These are phyloP conservation scores for Malurus splendens DNA, from an alignment of 2,797 vertebrate species.

Conservation along the genomic window DNA sequence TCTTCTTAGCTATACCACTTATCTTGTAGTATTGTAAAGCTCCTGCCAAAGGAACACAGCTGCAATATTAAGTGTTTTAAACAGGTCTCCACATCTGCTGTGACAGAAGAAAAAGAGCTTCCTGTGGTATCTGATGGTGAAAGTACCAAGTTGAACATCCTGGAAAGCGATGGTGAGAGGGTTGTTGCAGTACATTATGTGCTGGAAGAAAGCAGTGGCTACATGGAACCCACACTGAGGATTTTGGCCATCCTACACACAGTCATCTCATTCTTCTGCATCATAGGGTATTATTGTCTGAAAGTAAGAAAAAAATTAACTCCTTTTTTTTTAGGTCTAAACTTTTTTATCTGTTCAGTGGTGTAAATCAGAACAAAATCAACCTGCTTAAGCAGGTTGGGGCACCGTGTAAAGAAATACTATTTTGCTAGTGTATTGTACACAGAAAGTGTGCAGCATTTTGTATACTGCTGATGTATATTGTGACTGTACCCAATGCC, in stretches of 20 bases:
- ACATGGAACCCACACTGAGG: conserved; percentile 91
- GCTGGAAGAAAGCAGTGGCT: conserved; percentile 92
- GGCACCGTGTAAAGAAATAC: not conserved
- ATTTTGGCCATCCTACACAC: conserved; percentile 90
- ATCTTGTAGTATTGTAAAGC: not conserved
- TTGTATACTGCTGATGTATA: not conserved
- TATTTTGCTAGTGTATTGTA: not conserved
- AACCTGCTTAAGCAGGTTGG: not conserved
- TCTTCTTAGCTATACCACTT: not conserved
- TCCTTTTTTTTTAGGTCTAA: not conserved
- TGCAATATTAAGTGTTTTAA: conserved; percentile 10
- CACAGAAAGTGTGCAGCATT: not conserved
- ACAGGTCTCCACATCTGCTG: conserved; percentile 91
- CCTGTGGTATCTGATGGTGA: conserved; percentile 61
- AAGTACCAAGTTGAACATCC: conserved; percentile 66
- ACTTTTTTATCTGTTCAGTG: not conserved
- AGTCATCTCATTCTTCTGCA: conserved; percentile 94
- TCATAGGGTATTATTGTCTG: conserved; percentile 95
- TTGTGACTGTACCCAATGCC: not conserved
- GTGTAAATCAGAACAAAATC: not conserved
- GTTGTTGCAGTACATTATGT: conserved; percentile 85
- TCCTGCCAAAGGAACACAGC: not conserved
- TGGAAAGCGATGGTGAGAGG: conserved; percentile 46
- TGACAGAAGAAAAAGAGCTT: conserved; percentile 81
- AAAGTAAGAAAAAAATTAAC: conserved; percentile 71